Base-by-base conservation (phyloP, 1,140 invertebrate genomes). In the Megalopta genalis region DNA sequence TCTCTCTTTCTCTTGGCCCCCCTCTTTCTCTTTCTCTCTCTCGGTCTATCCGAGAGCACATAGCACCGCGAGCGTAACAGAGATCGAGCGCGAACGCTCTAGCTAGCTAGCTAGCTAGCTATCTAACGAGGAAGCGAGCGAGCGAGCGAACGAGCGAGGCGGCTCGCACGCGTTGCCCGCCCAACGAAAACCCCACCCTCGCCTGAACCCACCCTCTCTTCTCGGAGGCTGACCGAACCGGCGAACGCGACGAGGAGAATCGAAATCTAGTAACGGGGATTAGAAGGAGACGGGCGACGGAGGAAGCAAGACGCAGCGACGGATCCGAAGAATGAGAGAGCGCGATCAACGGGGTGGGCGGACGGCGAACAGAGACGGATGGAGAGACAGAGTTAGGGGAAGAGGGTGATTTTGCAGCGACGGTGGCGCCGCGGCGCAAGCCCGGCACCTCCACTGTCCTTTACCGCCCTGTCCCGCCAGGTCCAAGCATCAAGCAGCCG, bases 381-480 rank as follows among this genome's bases (percentile, higher is more conserved):
- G 27, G 12, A 27, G 46, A n/a, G 21, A 68, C n/a, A 0, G 9
- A 10, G 71, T 10, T 21, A 8, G 64, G 60, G 27, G 46, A 54
- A 72, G 21, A 42, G 49, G 84, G 68, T 46, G 69, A 59, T 81
- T 72, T 85, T 49, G 39, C 49, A 80, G 59, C 69, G 85, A 80
- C 79, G 77, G 86, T 90, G 87, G 90, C 88, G 89, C 88, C 88
- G 79, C 81, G 81, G 85, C 80, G 83, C 81, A 87, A 85, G 27
- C 63, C 68, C 82, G 69, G 78, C 67, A 62, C 84, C 74, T 82
- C 62, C 78, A 64, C 83, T 84, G 64, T 88, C 76, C 75, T 86
- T 85, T 65, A 32, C 74, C 76, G 37, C 63, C 83, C 81, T 74
- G 66, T 81, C 86, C 80, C 64, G 70, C n/a, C 57, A 46, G 65